These are phyloP conservation scores for Amblyjoppa proteus DNA, from an alignment of 2,888 invertebrate species.

Conservation along the genomic window DNA sequence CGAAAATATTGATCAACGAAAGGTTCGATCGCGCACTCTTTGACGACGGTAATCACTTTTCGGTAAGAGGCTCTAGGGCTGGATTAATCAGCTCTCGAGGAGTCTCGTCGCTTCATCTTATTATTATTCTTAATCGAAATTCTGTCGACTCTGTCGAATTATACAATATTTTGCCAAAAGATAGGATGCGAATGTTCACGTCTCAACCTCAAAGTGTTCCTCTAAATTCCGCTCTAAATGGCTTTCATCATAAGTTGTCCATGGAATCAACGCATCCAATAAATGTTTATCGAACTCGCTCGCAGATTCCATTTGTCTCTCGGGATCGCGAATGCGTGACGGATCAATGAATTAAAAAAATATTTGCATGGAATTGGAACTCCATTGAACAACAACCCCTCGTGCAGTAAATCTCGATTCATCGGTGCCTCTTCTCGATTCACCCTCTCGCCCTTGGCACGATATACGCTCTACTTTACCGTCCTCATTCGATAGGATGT, in stretches of 20 bases:
- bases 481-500: constrained; percentile 24
- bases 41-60: too few relatives aligned
- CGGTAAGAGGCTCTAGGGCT: too few relatives aligned
- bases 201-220: too few relatives aligned
- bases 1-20: too few relatives aligned
- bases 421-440: constrained; percentile 52
- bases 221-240: not conserved
- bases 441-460: constrained; percentile 37
- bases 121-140: too few relatives aligned
- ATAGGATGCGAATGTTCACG: too few relatives aligned
- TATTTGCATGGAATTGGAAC: constrained; percentile 59
- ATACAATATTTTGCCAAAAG: too few relatives aligned
- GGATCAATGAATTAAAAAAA: constrained; percentile 38
- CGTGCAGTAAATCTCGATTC: constrained; percentile 51
- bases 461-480: constrained; percentile 40
- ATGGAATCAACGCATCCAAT: not conserved
- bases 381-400: constrained; percentile 54
- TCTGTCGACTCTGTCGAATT: too few relatives aligned
- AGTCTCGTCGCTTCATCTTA: too few relatives aligned
- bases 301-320: constrained; percentile 28
- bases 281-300: constrained; percentile 53
- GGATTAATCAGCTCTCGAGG: too few relatives aligned
- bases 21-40: too few relatives aligned
- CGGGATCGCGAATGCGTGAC: not conserved
- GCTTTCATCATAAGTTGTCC: constrained; percentile 39